Evolutionary conservation across 2,113 vertebrate genomes (phyloP).

Genomic region (Formicarius rufipectus): DNA sequence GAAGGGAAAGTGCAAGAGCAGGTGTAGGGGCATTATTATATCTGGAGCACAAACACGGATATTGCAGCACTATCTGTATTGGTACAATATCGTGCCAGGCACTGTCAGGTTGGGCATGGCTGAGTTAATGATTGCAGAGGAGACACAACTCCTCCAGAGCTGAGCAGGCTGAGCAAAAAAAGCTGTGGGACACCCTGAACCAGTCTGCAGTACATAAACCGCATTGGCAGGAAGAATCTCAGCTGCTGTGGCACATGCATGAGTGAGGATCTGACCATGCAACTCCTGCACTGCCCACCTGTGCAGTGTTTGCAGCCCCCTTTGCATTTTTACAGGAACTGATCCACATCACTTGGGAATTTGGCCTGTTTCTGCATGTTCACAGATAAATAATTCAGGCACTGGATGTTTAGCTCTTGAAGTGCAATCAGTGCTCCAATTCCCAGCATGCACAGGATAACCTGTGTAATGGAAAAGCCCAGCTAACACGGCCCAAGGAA

Average conservation of each 20-base stretch:
- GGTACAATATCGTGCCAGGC: neutral
- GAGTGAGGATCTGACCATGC: neutral
- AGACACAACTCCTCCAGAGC: fast-evolving
- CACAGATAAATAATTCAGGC: constrained; percentile 50
- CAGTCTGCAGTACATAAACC: neutral
- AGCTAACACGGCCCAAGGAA: fast-evolving
- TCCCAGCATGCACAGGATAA: neutral
- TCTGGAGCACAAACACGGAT: neutral
- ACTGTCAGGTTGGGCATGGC: fast-evolving
- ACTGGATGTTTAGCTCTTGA: neutral
- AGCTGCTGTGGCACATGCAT: neutral
- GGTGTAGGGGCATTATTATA: neutral
- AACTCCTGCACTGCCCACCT: neutral
- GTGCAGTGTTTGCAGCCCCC: neutral
- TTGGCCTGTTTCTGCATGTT: neutral
- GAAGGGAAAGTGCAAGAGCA: neutral
- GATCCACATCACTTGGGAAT: neutral
- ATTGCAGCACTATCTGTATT: fast-evolving
- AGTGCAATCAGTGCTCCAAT: neutral
- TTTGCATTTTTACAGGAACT: neutral
- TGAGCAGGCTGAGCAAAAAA: neutral
- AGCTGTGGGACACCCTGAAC: neutral
- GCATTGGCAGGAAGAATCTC: neutral
- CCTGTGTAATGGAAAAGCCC: neutral
- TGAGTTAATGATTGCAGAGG: neutral